Percentiles rank a stretch among this genome's conserved stretches.
phyloP scores from a whole-genome alignment of 2,113 vertebrate genomes.

The Cettia cetti region DNA sequence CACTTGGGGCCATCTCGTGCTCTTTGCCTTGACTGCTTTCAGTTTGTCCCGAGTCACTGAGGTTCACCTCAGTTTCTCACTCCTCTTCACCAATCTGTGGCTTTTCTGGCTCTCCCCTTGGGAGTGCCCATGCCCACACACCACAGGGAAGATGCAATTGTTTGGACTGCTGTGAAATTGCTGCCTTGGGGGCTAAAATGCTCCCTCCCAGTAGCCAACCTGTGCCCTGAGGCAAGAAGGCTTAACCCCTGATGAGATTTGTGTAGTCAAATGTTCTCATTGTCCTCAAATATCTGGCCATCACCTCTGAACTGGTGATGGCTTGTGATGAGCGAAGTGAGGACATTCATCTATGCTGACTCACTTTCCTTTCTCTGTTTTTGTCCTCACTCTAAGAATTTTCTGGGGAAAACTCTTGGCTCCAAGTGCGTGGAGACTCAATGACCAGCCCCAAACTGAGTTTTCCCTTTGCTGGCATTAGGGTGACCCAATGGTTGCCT shows the following conservation, averaged over 20 bases:
- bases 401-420: not conserved
- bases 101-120: not conserved
- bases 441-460: not conserved
- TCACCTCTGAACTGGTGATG: not conserved
- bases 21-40: not conserved
- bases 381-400: not conserved
- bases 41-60: not conserved
- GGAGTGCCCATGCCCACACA: not conserved
- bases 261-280: not conserved
- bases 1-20: not conserved
- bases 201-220: not conserved
- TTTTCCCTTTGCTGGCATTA: not conserved
- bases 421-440: not conserved
- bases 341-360: not conserved
- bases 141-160: not conserved
- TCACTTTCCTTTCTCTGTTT: not conserved
- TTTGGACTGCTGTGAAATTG: not conserved
- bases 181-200: not conserved
- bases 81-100: not conserved
- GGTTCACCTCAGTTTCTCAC: not conserved
- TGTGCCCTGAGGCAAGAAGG: not conserved
- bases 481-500: not conserved
- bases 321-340: not conserved
- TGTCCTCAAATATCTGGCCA: not conserved
- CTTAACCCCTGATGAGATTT: not conserved